Evolutionary conservation across 2,888 invertebrate genomes (phyloP).

Genomic region (Meghimatium bilineatum): DNA sequence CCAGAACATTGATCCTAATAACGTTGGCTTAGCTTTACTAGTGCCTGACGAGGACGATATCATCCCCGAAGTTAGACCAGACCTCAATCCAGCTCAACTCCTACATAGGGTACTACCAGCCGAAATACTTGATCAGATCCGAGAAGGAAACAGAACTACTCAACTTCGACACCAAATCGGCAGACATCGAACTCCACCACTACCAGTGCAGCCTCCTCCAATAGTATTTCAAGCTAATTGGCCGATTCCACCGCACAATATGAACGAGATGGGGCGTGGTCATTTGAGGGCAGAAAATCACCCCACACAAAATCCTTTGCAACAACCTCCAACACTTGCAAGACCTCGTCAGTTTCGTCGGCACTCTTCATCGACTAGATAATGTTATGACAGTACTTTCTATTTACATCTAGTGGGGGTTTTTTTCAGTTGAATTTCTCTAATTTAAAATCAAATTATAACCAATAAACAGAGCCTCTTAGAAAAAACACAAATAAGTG

Average conservation of each 20-base stretch:
- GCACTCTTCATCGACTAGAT: not conserved
- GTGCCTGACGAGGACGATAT: not conserved
- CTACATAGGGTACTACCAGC: not conserved
- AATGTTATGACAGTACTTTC: too few species aligned
- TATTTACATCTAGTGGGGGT: too few species aligned
- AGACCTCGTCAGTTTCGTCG: not conserved
- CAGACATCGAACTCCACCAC: not conserved
- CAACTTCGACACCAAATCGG: not conserved
- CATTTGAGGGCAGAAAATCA: not conserved
- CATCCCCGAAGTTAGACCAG: too few species aligned
- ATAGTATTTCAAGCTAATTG: not conserved
- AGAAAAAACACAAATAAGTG: too few species aligned
- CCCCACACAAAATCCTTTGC: not conserved
- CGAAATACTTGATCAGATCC: not conserved
- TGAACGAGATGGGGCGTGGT: not conserved
- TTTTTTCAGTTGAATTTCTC: too few species aligned
- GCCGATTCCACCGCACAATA: not conserved
- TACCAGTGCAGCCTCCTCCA: slow-evolving; percentile 1
- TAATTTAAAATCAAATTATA: too few species aligned
- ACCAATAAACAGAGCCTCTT: too few species aligned
- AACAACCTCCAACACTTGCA: not conserved
- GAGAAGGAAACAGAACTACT: not conserved
- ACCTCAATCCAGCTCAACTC: too few species aligned
- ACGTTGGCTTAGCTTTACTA: not conserved
- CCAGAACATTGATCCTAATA: slow-evolving; percentile 11